Evolutionary conservation across 1,140 invertebrate genomes (phyloP), one percentile per base, ranked within the genome.

Genomic region (Lycorma delicatula): DNA sequence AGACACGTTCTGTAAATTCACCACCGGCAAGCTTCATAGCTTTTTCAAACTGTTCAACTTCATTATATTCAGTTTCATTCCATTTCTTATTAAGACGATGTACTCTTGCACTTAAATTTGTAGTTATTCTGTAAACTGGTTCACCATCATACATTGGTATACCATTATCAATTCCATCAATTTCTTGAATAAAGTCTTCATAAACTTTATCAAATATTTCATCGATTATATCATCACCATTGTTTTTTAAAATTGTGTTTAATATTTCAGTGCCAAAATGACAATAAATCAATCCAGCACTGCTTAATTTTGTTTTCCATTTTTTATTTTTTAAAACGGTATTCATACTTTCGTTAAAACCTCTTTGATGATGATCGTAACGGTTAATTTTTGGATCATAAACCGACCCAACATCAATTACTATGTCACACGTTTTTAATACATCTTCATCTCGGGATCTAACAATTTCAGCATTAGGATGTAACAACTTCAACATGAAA

Each of bases 81-180:
- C 95, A 98, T 25, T 77, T 70, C 13, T 91, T 89, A 75, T 97
- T 98, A 1, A 97, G 74, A 59, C 79, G 73, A 6, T 72, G 71
- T 2, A 98, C 86, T 66, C 94, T 75, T 1, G 79, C 74, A 69
- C 84, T 85, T 3, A 97, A 67, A 71, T 85, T 78, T 0, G 92
- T 93, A 3, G 80, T 77, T 23, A 97, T 88, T 58, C 75, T 76
- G 72, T 97, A 66, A 3, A 48, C 48, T 22, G 87, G 85, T 68
- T 86, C 81, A n/a, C 80, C 87, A 58, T 88, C 81, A 71, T 74
- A 81, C 75, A 89, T 87, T 0, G 81, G 78, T 18, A 97, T 77
- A 18, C 96, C 96, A 79, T 99, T 99, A 72, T 99, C 97, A 57
- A 97, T 89, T 4, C 85, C 95, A 77, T 99, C 97, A 57, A 99